Conservation (phyloP, 30 jellyfish, hydroid and myxozoan genomes). For the Hydra vulgaris region DNA sequence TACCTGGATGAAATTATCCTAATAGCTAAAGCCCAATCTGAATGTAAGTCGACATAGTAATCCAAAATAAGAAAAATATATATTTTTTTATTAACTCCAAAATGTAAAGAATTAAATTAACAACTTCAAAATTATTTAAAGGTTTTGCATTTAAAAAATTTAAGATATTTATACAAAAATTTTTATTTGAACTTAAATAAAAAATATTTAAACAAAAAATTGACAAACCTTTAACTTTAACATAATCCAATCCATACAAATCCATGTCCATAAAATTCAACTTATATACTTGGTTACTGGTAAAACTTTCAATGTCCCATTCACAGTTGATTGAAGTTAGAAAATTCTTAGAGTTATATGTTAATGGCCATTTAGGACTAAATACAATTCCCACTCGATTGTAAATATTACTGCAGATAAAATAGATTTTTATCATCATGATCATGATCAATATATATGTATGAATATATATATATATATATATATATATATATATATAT, state of each 20-base stretch:
- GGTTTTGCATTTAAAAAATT: too few species aligned
- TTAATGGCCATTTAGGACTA: neutral
- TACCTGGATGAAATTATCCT: too few species aligned
- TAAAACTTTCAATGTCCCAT: neutral
- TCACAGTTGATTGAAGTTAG: neutral
- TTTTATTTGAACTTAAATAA: neutral
- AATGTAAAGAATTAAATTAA: too few species aligned
- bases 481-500: too few species aligned
- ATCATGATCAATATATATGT: too few species aligned
- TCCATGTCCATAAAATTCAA: neutral
- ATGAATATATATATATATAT: too few species aligned
- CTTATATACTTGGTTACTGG: neutral
- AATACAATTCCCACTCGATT: neutral
- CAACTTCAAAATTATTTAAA: too few species aligned
- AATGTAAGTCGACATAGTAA: too few species aligned
- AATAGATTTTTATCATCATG: too few species aligned
- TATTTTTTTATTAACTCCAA: too few species aligned
- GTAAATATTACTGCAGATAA: neutral
- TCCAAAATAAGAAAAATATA: too few species aligned
- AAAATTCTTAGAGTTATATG: neutral
- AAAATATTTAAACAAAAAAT: neutral
- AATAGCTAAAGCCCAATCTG: too few species aligned
- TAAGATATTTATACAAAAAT: neutral
- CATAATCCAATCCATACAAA: neutral
- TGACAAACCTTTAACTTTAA: neutral